Conservation (phyloP, 92 coral and sea anemone genomes). For the Diadumene lineata region DNA sequence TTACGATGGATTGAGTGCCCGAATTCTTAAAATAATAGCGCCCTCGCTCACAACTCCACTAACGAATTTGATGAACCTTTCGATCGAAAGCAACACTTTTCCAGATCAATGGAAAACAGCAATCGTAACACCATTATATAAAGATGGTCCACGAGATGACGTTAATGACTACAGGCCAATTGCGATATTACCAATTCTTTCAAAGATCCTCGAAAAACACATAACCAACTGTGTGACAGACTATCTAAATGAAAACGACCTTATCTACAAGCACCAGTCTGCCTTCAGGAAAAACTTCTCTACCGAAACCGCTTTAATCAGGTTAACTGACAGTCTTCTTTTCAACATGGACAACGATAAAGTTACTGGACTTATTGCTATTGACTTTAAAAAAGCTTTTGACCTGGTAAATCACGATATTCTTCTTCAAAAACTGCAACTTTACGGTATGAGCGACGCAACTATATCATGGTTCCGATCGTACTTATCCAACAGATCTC, state of each 20-base stretch:
- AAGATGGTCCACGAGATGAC: slow-evolving; percentile 40
- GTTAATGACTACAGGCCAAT: slow-evolving; percentile 44
- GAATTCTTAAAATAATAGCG: slow-evolving; percentile 7
- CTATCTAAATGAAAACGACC: slow-evolving; percentile 29
- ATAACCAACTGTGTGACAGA: slow-evolving; percentile 13
- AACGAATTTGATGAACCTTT: slow-evolving; percentile 23
- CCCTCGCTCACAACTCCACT: background rate
- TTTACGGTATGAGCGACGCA: slow-evolving; percentile 24
- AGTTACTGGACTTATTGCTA: slow-evolving; percentile 48
- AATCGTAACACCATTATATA: slow-evolving; percentile 40
- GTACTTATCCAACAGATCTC: slow-evolving; percentile 36
- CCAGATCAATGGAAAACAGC: slow-evolving; percentile 61
- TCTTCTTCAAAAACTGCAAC: slow-evolving; percentile 21
- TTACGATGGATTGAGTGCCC: slow-evolving; percentile 1
- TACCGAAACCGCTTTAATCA: slow-evolving; percentile 59
- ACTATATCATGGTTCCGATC: slow-evolving; percentile 53
- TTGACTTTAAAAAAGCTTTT: slow-evolving; percentile 59
- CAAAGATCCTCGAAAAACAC: slow-evolving; percentile 27
- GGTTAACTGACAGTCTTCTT: slow-evolving; percentile 50
- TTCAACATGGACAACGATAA: slow-evolving; percentile 58
- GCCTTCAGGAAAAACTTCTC: slow-evolving; percentile 53
- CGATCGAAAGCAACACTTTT: slow-evolving; percentile 29
- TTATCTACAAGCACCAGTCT: slow-evolving; percentile 55
- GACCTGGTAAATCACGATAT: slow-evolving; percentile 38
- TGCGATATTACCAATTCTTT: slow-evolving; percentile 36